These are phyloP conservation scores for Cosmopolites sordidus DNA, from an alignment of 2,888 invertebrate species.

Conservation along the genomic window DNA sequence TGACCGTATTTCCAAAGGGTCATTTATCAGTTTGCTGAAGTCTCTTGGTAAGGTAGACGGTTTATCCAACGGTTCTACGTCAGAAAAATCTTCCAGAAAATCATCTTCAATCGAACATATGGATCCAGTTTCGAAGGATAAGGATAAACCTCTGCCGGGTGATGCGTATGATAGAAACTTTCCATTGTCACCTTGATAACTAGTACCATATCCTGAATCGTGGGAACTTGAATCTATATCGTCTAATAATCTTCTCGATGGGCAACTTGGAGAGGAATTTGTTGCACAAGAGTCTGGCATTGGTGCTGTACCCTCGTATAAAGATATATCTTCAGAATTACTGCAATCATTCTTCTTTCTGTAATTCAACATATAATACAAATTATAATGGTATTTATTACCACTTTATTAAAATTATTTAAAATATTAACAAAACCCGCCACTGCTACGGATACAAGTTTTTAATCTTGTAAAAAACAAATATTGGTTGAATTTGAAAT, in stretches of 20 bases:
- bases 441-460: too few species aligned
- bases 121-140: conserved; percentile 52
- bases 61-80: conserved; percentile 53
- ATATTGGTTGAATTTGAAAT: too few species aligned
- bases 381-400: too few species aligned
- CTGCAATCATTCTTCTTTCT: conserved; percentile 23
- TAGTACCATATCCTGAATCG: conserved; percentile 56
- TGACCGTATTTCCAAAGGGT: conserved; percentile 44
- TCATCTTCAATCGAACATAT: conserved; percentile 62
- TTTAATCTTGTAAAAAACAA: too few species aligned
- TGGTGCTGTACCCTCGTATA: conserved; percentile 40
- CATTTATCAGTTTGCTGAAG: conserved; percentile 56
- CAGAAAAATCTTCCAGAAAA: conserved; percentile 61
- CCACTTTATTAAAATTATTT: too few species aligned
- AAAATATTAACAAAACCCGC: too few species aligned
- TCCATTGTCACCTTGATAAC: conserved; percentile 39
- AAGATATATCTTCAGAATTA: conserved; percentile 39
- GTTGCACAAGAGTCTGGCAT: conserved; percentile 36
- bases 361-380: conserved; percentile 7
- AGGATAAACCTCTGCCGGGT: conserved; percentile 37
- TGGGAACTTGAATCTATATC: conserved; percentile 56
- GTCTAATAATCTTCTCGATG: conserved; percentile 48
- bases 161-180: conserved; percentile 38
- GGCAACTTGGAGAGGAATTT: conserved; percentile 35
- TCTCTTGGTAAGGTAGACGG: conserved; percentile 53